Evolutionary conservation across 2,113 vertebrate genomes (phyloP).

Genomic region (Mixornis gularis): DNA sequence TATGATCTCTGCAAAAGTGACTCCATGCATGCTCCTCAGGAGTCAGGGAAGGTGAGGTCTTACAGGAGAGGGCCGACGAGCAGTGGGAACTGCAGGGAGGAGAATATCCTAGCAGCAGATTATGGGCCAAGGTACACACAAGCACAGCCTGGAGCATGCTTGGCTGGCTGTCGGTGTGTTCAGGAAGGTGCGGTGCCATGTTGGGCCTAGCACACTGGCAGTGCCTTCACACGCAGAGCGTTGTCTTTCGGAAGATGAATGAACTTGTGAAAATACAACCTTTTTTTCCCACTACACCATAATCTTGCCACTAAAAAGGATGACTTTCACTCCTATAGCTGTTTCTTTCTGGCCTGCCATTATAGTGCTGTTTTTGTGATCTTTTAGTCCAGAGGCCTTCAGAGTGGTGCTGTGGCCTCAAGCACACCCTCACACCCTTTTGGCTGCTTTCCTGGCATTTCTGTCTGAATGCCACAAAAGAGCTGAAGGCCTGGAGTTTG

Average conservation of each 20-base stretch:
- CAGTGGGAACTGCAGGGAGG: not conserved
- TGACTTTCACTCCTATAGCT: not conserved
- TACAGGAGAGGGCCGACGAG: not conserved
- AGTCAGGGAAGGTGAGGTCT: not conserved
- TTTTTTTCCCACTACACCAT: not conserved
- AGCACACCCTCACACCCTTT: not conserved
- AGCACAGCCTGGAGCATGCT: not conserved
- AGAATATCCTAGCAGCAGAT: not conserved
- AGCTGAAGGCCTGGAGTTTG: not conserved
- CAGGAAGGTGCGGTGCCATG: accelerated
- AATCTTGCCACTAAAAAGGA: not conserved
- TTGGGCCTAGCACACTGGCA: not conserved
- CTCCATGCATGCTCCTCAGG: accelerated
- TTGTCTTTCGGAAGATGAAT: not conserved
- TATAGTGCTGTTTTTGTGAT: not conserved
- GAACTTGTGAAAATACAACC: not conserved
- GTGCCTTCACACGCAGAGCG: accelerated
- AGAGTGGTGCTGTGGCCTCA: not conserved
- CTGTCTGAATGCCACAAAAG: not conserved
- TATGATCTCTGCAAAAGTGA: not conserved
- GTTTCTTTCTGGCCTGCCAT: not conserved
- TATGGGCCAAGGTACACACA: not conserved
- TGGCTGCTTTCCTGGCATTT: not conserved
- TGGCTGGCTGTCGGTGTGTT: not conserved
- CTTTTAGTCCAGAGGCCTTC: not conserved